Base-by-base conservation (phyloP, 2,113 vertebrate genomes). In the Arothron firmamentum region DNA sequence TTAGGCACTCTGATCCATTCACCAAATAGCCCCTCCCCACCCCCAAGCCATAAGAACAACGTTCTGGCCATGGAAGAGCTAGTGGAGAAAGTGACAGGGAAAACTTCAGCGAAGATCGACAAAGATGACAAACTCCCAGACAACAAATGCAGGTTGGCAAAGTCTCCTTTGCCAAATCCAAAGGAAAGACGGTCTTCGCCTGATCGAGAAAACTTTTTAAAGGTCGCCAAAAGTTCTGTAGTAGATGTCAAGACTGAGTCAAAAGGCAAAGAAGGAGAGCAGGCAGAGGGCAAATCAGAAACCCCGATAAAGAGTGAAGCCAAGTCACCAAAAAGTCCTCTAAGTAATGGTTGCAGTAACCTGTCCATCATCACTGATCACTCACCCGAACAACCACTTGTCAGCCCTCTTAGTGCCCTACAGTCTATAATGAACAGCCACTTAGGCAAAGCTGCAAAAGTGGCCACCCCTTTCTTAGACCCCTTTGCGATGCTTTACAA, bases 351-450 rank as follows among this genome's bases (percentile, higher is more conserved):
- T 78, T 95, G 94, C 77, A 91, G 79, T 84, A 94, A 87, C 85
- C 89, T 98, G 83, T 93, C 93, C 57, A 95, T 99, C 78, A 97
- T 99, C 85, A 98, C 95, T 1, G 95, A 98, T 78, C 96, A 98
- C 87, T 94, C 94, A 1, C 91, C 94, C 4, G 97, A 98, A 80
- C 93, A 93, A 66, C 93, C 95, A 64, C 94, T 97, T 79, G 92
- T 98, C 78, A 99, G 94, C 80, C 97, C 96, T 5, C 85, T 99
- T 62, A 97, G 97, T 0, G 96, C 97, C 61, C 87, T 99, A 86
- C 97, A 99, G 89, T 97, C 96, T 66, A 96, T 99, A 88, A 98
- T 99, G 96, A 98, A 99, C 85, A 95, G 94, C 48, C 97, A 99
- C 83, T 87, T 99, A 79, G 97, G 96, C 28, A 99, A 99, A 80